These are phyloP conservation scores for Troilus luridus DNA, from an alignment of 2,888 invertebrate species.

Conservation along the genomic window DNA sequence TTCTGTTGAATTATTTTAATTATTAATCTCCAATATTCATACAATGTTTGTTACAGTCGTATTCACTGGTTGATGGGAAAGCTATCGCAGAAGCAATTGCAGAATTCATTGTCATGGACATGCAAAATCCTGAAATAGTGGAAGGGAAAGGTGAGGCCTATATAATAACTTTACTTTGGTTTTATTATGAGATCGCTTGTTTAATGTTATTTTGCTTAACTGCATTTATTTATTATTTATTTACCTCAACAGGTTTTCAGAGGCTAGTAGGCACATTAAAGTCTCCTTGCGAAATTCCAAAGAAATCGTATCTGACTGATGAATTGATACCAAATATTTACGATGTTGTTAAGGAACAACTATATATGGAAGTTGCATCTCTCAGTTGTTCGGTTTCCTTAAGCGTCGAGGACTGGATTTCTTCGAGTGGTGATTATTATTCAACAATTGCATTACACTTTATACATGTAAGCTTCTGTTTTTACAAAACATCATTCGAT, in stretches of 20 bases:
- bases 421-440: conserved; percentile 68
- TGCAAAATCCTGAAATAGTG: conserved; percentile 71
- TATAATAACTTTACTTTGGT: neutral
- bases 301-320: conserved; percentile 70
- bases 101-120: conserved; percentile 71
- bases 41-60: conserved; percentile 60
- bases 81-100: conserved; percentile 70
- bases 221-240: neutral
- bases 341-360: conserved; percentile 69
- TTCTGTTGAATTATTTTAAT: too few species aligned
- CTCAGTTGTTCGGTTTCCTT: conserved; percentile 68
- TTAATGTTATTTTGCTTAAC: conserved; percentile 18
- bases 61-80: conserved; percentile 68
- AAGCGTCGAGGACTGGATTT: conserved; percentile 71
- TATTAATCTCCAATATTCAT: too few species aligned
- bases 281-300: conserved; percentile 71
- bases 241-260: conserved; percentile 69
- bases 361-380: conserved; percentile 66
- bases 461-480: conserved; percentile 66
- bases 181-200: neutral
- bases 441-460: conserved; percentile 70
- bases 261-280: conserved; percentile 70
- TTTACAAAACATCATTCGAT: neutral
- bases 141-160: conserved; percentile 68
- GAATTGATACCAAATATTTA: conserved; percentile 71